Evolutionary conservation across 1,140 invertebrate genomes (phyloP).

Genomic region (Leguminivora glycinivorella): DNA sequence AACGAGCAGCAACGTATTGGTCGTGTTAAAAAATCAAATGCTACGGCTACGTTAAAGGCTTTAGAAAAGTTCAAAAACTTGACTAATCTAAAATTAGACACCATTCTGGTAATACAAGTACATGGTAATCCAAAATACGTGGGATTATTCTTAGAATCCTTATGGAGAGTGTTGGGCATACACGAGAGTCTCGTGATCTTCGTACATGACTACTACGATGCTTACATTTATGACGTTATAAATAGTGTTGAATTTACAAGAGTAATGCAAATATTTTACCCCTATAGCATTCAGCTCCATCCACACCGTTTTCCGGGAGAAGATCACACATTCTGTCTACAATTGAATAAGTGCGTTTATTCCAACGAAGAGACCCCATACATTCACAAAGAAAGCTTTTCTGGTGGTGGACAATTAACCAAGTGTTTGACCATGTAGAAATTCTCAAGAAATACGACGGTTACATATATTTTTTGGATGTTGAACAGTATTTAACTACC

Average conservation of each 20-base stretch:
- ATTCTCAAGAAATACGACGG: conserved; percentile 36
- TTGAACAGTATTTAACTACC: conserved; percentile 43
- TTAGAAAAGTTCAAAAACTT: background rate
- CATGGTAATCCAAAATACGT: conserved; percentile 38
- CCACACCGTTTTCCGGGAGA: conserved; percentile 43
- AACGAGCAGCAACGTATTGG: background rate
- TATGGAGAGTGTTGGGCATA: conserved; percentile 39
- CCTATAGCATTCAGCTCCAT: conserved; percentile 44
- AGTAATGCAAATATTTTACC: conserved; percentile 49
- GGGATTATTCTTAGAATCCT: conserved; percentile 37
- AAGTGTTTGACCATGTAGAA: conserved; percentile 45
- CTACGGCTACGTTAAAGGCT: background rate
- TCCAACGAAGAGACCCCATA: conserved; percentile 35
- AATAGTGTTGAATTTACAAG: conserved; percentile 37
- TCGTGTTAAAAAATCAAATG: background rate
- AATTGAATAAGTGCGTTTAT: conserved; percentile 33
- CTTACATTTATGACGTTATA: conserved; percentile 40
- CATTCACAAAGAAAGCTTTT: conserved; percentile 47
- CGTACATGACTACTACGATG: conserved; percentile 41
- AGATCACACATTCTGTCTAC: conserved; percentile 36
- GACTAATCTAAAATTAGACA: background rate
- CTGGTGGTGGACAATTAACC: conserved; percentile 52
- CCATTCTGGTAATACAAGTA: conserved; percentile 46
- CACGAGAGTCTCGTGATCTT: conserved; percentile 43
- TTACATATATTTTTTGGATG: conserved; percentile 46